phyloP scores from a whole-genome alignment of 1,140 invertebrate genomes.

The Bombus impatiens region DNA sequence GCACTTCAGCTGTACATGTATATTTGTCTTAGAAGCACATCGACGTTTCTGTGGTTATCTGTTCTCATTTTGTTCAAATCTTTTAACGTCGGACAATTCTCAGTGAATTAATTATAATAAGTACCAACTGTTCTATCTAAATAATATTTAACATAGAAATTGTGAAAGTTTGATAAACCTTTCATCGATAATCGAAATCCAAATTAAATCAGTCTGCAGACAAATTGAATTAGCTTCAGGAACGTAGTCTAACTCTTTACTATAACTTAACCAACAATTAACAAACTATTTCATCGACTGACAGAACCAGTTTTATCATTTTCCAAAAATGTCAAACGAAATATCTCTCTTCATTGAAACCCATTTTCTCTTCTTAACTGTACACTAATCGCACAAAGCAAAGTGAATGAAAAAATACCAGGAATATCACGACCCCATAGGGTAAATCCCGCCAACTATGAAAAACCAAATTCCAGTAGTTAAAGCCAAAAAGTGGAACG shows the following conservation, averaged over 20 bases:
- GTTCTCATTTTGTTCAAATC: neutral
- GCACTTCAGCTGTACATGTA: slow-evolving; percentile 9
- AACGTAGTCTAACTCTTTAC: no score
- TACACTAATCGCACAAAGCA: neutral
- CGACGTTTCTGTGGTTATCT: no score
- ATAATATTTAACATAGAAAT: neutral
- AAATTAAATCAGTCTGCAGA: no score
- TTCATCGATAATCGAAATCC: neutral
- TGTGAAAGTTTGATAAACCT: neutral
- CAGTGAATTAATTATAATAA: neutral
- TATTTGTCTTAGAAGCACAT: neutral
- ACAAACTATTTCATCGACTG: neutral
- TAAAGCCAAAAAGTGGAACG: slow-evolving; percentile 27
- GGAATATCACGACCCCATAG: neutral
- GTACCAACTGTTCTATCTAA: neutral
- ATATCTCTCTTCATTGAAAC: no score
- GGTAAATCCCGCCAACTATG: neutral
- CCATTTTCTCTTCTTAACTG: neutral
- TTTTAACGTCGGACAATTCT: neutral
- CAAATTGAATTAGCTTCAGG: no score
- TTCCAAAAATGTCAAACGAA: no score
- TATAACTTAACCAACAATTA: neutral
- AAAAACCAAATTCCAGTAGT: neutral
- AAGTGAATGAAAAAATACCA: neutral
- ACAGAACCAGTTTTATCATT: neutral